A percentile compares a stretch with the other conserved stretches of the same genome.
These are phyloP conservation scores for Conus canariensis DNA, from an alignment of 2,888 invertebrate species.

Conservation along the genomic window DNA sequence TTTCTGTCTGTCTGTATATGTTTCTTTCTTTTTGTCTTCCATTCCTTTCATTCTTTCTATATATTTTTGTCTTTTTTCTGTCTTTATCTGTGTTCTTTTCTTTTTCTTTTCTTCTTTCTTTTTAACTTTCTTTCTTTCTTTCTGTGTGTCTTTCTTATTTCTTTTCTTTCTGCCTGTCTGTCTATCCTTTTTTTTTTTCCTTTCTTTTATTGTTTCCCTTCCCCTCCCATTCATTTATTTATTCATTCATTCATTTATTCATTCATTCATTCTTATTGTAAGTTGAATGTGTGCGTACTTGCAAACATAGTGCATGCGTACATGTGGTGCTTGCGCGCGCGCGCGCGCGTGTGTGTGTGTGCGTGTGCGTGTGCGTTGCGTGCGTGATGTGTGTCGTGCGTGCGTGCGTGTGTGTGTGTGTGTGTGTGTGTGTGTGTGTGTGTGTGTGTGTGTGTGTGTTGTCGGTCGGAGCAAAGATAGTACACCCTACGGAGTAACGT, in stretches of 20 bases:
- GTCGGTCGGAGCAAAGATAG: too few relatives aligned
- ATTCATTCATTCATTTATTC: too few relatives aligned
- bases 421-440: too few relatives aligned
- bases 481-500: too few relatives aligned
- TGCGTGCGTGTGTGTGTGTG: neutral
- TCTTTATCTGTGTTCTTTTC: neutral
- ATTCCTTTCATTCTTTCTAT: neutral
- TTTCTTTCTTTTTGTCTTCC: neutral
- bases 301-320: neutral
- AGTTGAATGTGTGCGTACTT: too few relatives aligned
- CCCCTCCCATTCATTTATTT: neutral
- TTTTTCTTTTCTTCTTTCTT: neutral
- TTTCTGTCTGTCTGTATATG: neutral
- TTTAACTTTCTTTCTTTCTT: neutral
- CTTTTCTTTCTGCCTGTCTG: neutral
- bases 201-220: neutral
- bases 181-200: neutral
- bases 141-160: neutral
- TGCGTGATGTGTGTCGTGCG: neutral
- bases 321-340: neutral
- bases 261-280: too few relatives aligned
- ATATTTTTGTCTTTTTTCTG: neutral
- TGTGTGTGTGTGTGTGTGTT: neutral
- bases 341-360: neutral
- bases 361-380: neutral